Conservation (phyloP, 1,140 invertebrate genomes). For the Polyergus mexicanus region DNA sequence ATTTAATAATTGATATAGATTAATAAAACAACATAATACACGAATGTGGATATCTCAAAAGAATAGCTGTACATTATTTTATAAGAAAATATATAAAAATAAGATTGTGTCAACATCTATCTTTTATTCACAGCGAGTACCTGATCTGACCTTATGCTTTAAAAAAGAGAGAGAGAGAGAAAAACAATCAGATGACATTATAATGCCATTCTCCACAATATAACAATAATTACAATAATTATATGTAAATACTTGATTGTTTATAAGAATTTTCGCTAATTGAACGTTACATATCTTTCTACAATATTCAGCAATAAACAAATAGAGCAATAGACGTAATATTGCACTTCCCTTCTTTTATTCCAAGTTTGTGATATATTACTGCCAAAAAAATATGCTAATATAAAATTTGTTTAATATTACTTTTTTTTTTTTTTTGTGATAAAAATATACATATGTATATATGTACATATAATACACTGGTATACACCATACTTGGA, state of each 20-base stretch:
- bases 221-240: background rate
- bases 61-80: slow-evolving; percentile 84
- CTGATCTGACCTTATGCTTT: background rate
- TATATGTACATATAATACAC: slow-evolving; percentile 53
- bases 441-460: slow-evolving; percentile 46
- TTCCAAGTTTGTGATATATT: background rate
- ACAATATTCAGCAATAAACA: slow-evolving; percentile 24
- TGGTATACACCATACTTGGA: background rate
- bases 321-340: background rate
- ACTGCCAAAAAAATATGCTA: slow-evolving; percentile 47
- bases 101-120: slow-evolving; percentile 75
- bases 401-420: slow-evolving; percentile 45
- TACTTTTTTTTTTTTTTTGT: background rate
- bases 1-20: slow-evolving; percentile 80
- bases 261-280: slow-evolving; percentile 18
- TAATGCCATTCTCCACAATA: background rate
- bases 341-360: slow-evolving; percentile 12
- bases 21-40: slow-evolving; percentile 75
- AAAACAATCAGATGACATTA: background rate
- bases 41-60: slow-evolving; percentile 80
- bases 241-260: background rate
- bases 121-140: slow-evolving; percentile 68
- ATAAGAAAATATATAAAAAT: slow-evolving; percentile 83
- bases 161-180: background rate
- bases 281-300: slow-evolving; percentile 31